Percentiles rank a stretch among this genome's conserved stretches.
These are phyloP conservation scores for Drosophila parabipectinata DNA, from an alignment of 1,140 invertebrate species.

Conservation along the genomic window DNA sequence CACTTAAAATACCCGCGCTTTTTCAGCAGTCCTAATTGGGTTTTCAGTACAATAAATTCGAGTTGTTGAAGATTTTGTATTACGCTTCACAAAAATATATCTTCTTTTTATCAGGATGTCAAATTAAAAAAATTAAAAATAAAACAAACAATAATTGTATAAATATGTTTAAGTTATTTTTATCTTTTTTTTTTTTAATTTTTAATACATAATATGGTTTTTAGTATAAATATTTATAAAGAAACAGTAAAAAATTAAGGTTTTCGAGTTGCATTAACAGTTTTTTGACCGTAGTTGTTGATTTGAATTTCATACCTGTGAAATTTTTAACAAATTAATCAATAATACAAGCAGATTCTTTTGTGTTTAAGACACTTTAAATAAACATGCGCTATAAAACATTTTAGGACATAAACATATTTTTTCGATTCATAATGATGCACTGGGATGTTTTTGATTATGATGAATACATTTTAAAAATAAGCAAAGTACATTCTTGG, in stretches of 20 bases:
- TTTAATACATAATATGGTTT: slow-evolving; percentile 72
- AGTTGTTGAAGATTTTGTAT: slow-evolving; percentile 67
- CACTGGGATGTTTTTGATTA: no score
- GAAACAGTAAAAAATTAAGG: slow-evolving; percentile 32
- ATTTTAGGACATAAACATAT: no score
- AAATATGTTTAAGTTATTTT: slow-evolving; percentile 49
- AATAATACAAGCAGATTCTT: slow-evolving; percentile 56
- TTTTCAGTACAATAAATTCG: slow-evolving; percentile 75
- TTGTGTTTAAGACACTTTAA: slow-evolving; percentile 11
- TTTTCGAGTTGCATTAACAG: slow-evolving; percentile 68
- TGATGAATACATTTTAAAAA: no score
- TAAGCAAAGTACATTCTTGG: no score
- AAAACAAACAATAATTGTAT: slow-evolving; percentile 53
- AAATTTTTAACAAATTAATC: slow-evolving; percentile 65
- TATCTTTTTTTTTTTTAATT: slow-evolving; percentile 57
- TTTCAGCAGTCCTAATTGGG: slow-evolving; percentile 73
- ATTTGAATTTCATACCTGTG: slow-evolving; percentile 31
- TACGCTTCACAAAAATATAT: slow-evolving; percentile 20
- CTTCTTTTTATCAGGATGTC: background rate
- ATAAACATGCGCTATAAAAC: background rate
- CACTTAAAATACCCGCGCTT: slow-evolving; percentile 22
- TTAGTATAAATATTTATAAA: slow-evolving; percentile 58
- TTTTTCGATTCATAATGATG: slow-evolving; percentile 7
- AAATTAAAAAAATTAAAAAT: slow-evolving; percentile 27
- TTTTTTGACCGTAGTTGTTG: slow-evolving; percentile 19